phyloP scores from a whole-genome alignment of 2,797 vertebrate genomes.

The Chelonia mydas region DNA sequence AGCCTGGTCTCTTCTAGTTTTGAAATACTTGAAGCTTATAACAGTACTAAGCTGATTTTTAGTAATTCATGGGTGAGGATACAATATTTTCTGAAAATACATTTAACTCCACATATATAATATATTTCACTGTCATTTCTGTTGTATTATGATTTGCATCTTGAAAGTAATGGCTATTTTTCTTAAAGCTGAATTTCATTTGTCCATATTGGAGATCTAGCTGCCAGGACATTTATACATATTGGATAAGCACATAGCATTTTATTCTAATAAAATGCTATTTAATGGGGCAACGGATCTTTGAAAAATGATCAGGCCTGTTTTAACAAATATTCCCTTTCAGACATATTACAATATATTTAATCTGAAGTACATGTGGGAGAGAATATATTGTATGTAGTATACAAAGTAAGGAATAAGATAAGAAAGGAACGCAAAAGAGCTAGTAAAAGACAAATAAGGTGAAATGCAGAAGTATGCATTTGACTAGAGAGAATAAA shows the following conservation, averaged over 20 bases:
- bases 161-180: slow-evolving; percentile 19
- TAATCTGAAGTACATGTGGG: background rate
- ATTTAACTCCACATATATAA: background rate
- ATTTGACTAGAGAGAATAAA: background rate
- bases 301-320: background rate
- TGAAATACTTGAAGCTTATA: background rate
- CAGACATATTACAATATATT: background rate
- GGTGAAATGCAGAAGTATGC: background rate
- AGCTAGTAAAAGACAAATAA: slow-evolving; percentile 8
- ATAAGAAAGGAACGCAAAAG: background rate
- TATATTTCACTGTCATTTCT: background rate
- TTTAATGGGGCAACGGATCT: background rate
- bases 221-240: slow-evolving; percentile 16
- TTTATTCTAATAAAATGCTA: slow-evolving; percentile 24
- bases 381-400: background rate
- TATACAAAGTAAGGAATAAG: slow-evolving; percentile 17
- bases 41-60: background rate
- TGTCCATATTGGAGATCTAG: background rate
- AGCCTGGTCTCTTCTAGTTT: background rate
- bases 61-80: background rate
- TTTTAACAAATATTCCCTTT: slow-evolving; percentile 16
- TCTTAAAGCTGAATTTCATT: slow-evolving; percentile 39
- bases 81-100: background rate
- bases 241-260: slow-evolving; percentile 23
- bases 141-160: background rate